Evolutionary conservation across 1,140 invertebrate species (phyloP), one percentile per base, ranked within the genome.

Genomic region (Hermetia illucens): DNA sequence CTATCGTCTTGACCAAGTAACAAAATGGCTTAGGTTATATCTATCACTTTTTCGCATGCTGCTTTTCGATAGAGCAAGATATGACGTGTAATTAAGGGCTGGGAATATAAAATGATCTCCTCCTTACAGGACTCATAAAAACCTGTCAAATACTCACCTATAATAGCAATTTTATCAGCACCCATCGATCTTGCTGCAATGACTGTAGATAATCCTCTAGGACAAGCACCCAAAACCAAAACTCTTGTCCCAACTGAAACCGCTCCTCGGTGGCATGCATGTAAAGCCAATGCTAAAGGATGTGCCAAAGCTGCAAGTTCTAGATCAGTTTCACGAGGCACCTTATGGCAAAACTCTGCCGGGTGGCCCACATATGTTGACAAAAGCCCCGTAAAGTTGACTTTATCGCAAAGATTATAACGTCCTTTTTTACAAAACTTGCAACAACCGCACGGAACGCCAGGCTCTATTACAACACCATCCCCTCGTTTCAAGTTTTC

Each of bases 361-460:
- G 54, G 53, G 36, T 56, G 53, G 4, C 44, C 34, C 15, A 53
- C 51, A 34, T 47, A 43, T 15, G 39, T 54, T 2, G 39, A 36
- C 13, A 56, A 15, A 21, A 56, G 56, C 2, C 53, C 53, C 20
- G 52, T 54, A 38, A 49, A 56, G 5, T 49, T 24, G 22, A 56
- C 25, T 5, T 48, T 44, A 3, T 37, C 15, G 12, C 53, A 56
- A 20, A 56, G 52, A 21, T 56, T 56, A 34, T 56, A 56, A 3
- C 38, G 21, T 0, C 53, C 53, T 8, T 36, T 34, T 24, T 56
- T 56, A 47, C 53, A 56, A 4, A 46, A 40, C 16, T 56, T 44
- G 39, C 53, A 56, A 21, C 51, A 43, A 21, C 53, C 52, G 40
- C 53, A 56, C 9, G 53, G 49, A 3, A 56, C 24, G 1, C 52